Conservation (phyloP, 2,113 vertebrate species). For the Meriones unguiculatus region DNA sequence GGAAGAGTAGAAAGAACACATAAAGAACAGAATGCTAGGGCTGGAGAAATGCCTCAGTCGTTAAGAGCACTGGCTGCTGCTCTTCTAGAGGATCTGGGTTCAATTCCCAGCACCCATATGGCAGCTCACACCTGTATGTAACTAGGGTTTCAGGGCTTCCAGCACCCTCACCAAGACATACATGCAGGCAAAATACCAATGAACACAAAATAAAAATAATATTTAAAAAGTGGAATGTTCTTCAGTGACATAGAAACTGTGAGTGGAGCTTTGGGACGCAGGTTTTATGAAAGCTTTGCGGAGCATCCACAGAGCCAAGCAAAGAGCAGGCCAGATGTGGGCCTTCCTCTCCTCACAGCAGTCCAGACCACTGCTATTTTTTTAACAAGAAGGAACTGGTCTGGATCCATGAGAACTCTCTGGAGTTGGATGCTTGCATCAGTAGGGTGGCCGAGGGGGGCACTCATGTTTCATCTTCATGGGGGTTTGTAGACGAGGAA, state of each 20-base stretch:
- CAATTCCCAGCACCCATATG: not conserved
- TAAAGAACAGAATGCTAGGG: not conserved
- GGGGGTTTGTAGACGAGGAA: not conserved
- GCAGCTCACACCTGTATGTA: not conserved
- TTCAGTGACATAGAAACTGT: not conserved
- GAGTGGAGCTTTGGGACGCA: accelerated
- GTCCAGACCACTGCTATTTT: not conserved
- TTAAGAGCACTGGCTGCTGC: not conserved
- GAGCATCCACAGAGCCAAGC: not conserved
- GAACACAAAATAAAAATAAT: not conserved
- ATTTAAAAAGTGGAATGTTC: not conserved
- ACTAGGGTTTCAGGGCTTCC: not conserved
- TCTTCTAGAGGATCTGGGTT: not conserved
- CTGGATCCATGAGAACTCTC: not conserved
- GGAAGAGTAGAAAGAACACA: not conserved
- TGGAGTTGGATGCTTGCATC: accelerated
- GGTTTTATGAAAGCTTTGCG: not conserved
- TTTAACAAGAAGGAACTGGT: not conserved
- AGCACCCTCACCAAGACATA: not conserved
- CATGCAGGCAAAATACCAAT: not conserved
- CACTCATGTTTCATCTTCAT: not conserved
- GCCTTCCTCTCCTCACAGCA: not conserved
- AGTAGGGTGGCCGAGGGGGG: not conserved
- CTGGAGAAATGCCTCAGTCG: not conserved
- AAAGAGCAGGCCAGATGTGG: not conserved